A percentile compares a stretch with the other conserved stretches of the same genome.
These are phyloP conservation scores for Acanthisitta chloris DNA, from an alignment of 2,113 vertebrate species.

Conservation along the genomic window DNA sequence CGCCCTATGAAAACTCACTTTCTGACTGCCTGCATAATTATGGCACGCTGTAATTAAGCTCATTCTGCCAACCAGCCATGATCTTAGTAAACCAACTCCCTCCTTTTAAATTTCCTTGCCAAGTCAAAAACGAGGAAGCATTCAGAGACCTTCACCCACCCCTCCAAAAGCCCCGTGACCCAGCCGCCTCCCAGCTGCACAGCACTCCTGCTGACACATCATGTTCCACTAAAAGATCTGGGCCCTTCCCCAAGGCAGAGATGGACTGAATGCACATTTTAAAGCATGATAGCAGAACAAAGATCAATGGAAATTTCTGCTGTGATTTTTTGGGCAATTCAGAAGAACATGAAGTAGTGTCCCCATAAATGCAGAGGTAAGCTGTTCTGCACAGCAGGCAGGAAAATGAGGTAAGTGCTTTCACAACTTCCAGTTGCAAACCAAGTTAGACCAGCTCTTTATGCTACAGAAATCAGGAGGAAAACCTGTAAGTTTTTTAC, in stretches of 20 bases:
- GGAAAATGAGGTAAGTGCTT: neutral
- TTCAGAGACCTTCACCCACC: neutral
- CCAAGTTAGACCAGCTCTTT: neutral
- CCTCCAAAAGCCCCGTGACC: neutral
- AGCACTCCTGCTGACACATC: neutral
- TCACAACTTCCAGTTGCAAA: neutral
- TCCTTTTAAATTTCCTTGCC: neutral
- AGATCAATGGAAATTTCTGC: neutral
- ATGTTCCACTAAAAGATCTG: neutral
- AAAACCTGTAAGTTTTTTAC: neutral
- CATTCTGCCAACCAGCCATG: neutral
- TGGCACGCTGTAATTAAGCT: neutral
- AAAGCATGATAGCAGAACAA: neutral
- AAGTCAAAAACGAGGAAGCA: neutral
- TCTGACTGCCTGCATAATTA: neutral
- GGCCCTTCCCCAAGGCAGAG: neutral
- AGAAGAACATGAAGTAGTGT: neutral
- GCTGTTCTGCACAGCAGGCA: neutral
- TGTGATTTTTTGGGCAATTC: neutral
- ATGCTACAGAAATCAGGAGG: neutral
- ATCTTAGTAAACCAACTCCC: neutral
- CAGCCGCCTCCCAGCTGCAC: neutral
- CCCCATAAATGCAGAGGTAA: neutral
- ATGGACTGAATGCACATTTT: neutral
- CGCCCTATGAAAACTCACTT: neutral